Conservation (phyloP, 2,113 vertebrate genomes). For the Xiphorhynchus elegans region DNA sequence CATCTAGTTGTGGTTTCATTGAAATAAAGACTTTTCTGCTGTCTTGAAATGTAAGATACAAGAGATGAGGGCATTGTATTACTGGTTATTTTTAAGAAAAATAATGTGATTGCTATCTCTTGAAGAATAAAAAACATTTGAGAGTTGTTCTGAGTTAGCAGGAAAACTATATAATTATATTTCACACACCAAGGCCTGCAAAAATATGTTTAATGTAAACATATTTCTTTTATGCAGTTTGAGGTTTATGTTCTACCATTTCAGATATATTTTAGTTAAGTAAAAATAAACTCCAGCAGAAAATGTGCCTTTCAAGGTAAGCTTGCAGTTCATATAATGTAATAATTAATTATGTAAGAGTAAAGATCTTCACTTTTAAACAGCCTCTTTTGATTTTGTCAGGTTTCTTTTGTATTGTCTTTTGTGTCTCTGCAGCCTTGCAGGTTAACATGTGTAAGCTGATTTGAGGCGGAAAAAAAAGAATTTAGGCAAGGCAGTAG, state of each 20-base stretch:
- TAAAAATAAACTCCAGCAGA: not conserved
- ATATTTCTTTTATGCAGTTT: not conserved
- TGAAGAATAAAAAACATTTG: not conserved
- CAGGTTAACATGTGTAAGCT: not conserved
- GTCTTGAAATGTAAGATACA: not conserved
- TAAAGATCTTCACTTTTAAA: not conserved
- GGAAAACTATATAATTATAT: not conserved
- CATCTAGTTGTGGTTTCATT: not conserved
- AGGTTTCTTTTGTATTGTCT: not conserved
- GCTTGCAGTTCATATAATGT: not conserved
- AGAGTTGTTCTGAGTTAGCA: not conserved
- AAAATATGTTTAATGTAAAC: not conserved
- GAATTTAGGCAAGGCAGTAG: not conserved
- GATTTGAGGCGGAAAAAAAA: not conserved
- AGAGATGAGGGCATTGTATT: not conserved
- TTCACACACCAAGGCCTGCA: not conserved
- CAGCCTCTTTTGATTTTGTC: not conserved
- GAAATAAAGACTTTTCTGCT: not conserved
- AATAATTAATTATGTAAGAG: not conserved
- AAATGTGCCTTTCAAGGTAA: not conserved
- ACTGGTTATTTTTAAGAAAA: not conserved
- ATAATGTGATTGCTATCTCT: not conserved
- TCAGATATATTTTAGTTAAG: not conserved
- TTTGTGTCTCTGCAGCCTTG: not conserved
- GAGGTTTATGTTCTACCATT: not conserved